Evolutionary conservation across 2,888 invertebrate species (phyloP), one percentile per base, ranked within the genome.

Genomic region (Caenorhabditis sp.): DNA sequence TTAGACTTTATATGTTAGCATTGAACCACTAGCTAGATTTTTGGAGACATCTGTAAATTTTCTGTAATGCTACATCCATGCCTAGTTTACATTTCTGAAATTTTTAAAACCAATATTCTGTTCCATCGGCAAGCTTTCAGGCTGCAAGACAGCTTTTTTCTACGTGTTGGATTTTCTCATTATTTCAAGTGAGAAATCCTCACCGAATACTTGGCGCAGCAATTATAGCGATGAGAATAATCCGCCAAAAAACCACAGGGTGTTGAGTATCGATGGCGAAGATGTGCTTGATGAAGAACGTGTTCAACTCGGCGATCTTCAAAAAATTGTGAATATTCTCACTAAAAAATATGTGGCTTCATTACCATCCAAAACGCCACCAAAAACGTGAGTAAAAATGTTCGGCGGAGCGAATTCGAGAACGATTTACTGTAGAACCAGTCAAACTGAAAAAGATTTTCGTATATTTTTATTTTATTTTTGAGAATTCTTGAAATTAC

Each of bases 241-340:
- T 91, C 67, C 99, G 91, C 75, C 92, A 92, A 80, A 95, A 83
- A 4, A 87, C 87, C 26, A 99, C 91, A 12, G 94, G 93, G 90
- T 99, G 99, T 67, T 94, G 93, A 0, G 97, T 94, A 61, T 97
- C 97, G 91, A 99, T 93, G 90, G 96, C 95, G 89, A 97, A 97
- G 82, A 99, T 96, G 88, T 99, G 97, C 89, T 99, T 99, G 77
- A 99, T 90, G 90, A 99, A 99, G 90, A 99, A 99, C 52, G 97
- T 97, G 89, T 99, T 99, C 82, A 99, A 90, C 90, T 99, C 99
- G 17, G 95, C 95, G 80, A 53, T 23, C 3, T 52, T 77, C 21
- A 8, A 12, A 4, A 17, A 20, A 53, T 12, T 53, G 3, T 14
- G 5, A 20, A 50, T 50, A 17, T 8, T 50, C 68, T 85, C 59